Evolutionary conservation across 2,888 invertebrate species (phyloP).

Genomic region (Microctonus hyperodae): DNA sequence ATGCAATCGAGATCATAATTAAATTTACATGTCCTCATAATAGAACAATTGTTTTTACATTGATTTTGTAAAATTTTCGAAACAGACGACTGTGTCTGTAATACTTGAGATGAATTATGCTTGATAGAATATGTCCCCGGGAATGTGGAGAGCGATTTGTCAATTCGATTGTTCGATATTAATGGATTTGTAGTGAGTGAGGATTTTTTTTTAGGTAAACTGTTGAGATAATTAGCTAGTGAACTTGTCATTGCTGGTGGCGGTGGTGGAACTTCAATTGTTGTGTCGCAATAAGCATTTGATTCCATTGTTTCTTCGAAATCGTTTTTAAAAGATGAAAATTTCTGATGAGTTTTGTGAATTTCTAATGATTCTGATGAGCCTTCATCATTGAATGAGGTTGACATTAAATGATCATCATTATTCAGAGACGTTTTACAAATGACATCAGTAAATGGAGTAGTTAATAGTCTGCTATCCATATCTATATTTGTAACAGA

Average conservation of each 20-base stretch:
- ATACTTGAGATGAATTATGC: slow-evolving; percentile 34
- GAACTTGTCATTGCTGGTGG: slow-evolving; percentile 55
- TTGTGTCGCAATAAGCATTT: slow-evolving; percentile 43
- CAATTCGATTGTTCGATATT: slow-evolving; percentile 50
- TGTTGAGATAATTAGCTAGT: slow-evolving; percentile 56
- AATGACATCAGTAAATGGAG: slow-evolving; percentile 45
- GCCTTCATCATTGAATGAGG: slow-evolving; percentile 45
- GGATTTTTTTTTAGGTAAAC: slow-evolving; percentile 55
- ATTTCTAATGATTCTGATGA: slow-evolving; percentile 39
- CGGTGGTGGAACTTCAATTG: slow-evolving; percentile 48
- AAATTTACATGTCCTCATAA: slow-evolving; percentile 53
- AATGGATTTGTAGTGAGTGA: slow-evolving; percentile 50
- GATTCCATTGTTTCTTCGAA: slow-evolving; percentile 29
- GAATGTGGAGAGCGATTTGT: slow-evolving; percentile 49
- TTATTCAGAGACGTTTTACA: slow-evolving; percentile 44
- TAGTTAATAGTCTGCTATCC: neutral
- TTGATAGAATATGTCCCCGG: slow-evolving; percentile 29
- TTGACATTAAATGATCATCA: slow-evolving; percentile 50
- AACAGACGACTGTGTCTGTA: slow-evolving; percentile 54
- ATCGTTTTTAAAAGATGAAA: slow-evolving; percentile 26
- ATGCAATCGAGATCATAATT: slow-evolving; percentile 59
- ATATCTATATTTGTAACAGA: neutral
- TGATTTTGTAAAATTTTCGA: slow-evolving; percentile 55
- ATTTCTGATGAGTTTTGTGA: slow-evolving; percentile 21
- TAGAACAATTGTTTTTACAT: slow-evolving; percentile 45